Conservation (phyloP, 2,797 vertebrate species). For the Diglossa cyanea region DNA sequence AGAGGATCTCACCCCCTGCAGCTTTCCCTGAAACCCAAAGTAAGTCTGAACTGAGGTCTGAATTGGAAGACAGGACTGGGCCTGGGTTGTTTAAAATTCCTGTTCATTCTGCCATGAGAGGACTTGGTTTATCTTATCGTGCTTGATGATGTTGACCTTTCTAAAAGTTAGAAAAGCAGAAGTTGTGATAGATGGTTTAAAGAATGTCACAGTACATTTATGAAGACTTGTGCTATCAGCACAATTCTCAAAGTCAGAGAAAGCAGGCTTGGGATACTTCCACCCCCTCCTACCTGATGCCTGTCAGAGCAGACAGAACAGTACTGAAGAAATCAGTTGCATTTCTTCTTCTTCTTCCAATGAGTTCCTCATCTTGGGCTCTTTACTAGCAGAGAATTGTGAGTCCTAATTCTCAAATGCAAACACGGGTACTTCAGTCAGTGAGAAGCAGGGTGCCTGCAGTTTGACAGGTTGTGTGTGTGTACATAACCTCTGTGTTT, state of each 20-base stretch:
- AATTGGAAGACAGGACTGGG: background rate
- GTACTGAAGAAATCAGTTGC: background rate
- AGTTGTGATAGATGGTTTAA: rapidly evolving
- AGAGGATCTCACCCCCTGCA: background rate
- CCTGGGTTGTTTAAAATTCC: background rate
- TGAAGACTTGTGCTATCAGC: background rate
- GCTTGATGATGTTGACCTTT: background rate
- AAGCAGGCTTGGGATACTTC: background rate
- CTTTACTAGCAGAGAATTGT: background rate
- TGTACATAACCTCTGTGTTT: background rate
- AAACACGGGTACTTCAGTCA: background rate
- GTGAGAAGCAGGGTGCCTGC: background rate
- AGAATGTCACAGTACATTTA: rapidly evolving
- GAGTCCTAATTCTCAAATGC: background rate
- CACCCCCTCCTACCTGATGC: background rate
- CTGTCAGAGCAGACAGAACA: background rate
- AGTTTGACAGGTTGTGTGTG: background rate
- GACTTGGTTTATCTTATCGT: background rate
- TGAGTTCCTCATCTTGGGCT: background rate
- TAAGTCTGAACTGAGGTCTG: conserved; percentile 16
- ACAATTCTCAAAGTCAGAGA: background rate
- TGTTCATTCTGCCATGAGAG: background rate
- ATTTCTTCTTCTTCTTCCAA: background rate
- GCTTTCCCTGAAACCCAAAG: background rate
- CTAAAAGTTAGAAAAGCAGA: background rate